Base-by-base conservation (phyloP, 2,113 vertebrate species). In the Rhinoderma darwinii region DNA sequence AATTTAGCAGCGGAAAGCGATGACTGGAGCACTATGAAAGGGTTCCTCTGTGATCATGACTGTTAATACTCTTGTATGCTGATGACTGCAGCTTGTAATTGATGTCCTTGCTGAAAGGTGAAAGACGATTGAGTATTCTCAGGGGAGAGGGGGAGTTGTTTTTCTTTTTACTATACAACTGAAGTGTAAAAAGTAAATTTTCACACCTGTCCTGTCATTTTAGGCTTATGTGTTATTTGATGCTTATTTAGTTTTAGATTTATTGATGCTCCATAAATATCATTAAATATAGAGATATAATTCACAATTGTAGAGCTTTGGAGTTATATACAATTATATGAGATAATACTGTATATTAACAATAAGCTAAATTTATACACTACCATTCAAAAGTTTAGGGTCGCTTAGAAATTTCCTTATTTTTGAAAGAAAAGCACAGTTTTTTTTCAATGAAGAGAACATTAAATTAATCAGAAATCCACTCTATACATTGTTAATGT, bases 51-150 rank as follows among this genome's bases (percentile, higher is more conserved):
- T 70, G 66, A 70, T 37, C 32, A 25, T 25, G 37, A 72, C 37
- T 41, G 68, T 25, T 72, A 72, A 41, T 41, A 41, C 37, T 25
- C 68, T 25, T 72, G 68, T 72, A 72, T 72, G 66, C 68, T 72
- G 68, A 72, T 72, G 68, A 41, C 35, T 72, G 68, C 35, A 35
- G 35, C 66, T 72, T 41, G 37, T 72, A 72, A 72, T 72, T 72
- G 68, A 72, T 72, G 68, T 72, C 68, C 68, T 72, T 72, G 66
- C 17, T 70, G 66, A 70, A 70, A 70, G 66, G 66, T 70, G 66
- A 70, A 39, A 70, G 18, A 37, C 18, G 15, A 22, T 22, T 70
- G 66, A 35, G 18, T 15, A 70, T 70, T 37, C 32, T 70, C 66
- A 1, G 66, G 32, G 66, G 66, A 70, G 35, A 37, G 6, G 0